These are phyloP conservation scores for Hozukius guyotensis DNA, from an alignment of 2,797 vertebrate species.

Conservation along the genomic window DNA sequence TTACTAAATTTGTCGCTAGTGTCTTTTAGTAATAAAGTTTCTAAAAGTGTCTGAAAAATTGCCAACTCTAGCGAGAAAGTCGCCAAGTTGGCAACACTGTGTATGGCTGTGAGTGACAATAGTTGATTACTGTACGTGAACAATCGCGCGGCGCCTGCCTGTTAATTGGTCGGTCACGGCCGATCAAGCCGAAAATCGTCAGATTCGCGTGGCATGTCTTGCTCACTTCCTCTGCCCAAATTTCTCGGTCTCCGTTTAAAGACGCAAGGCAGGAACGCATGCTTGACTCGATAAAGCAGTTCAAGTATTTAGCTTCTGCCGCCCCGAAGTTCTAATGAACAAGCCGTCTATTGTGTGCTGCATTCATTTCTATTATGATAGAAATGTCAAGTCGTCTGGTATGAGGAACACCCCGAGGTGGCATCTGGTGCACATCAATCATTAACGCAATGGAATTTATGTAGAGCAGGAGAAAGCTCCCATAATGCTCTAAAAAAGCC, in stretches of 20 bases:
- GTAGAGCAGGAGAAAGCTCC: constrained; percentile 8
- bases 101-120: neutral
- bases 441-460: constrained; percentile 42
- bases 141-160: too few relatives aligned
- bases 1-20: too few relatives aligned
- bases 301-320: neutral
- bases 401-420: constrained; percentile 59
- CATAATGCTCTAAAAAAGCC: neutral
- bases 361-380: constrained; percentile 33
- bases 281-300: neutral
- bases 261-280: neutral
- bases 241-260: neutral
- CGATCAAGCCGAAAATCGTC: too few relatives aligned
- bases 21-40: neutral
- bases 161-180: too few relatives aligned
- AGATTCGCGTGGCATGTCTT: neutral
- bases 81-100: neutral
- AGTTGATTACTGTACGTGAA: too few relatives aligned
- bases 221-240: neutral
- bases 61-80: neutral
- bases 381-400: constrained; percentile 35
- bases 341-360: constrained; percentile 12
- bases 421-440: constrained; percentile 56
- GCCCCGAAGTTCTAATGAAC: neutral
- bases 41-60: neutral